Base-by-base conservation (phyloP, 2,113 vertebrate species). In the Spheniscus mendiculus region DNA sequence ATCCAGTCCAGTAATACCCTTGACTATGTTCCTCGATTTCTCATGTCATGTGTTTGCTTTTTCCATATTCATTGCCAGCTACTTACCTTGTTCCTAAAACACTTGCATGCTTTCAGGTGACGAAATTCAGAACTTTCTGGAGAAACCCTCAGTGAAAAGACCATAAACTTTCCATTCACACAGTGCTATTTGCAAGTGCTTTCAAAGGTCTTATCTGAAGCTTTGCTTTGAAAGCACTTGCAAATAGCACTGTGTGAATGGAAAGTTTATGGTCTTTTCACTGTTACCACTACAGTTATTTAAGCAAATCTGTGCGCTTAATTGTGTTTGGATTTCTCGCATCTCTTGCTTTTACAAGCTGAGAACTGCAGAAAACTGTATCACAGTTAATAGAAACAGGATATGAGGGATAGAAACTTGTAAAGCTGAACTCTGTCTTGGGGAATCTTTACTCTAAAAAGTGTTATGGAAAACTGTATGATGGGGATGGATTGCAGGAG, bases 11-110 rank as follows among this genome's bases (percentile, higher is more conserved):
- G 23, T 4, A 9, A 7, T 22, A 40, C 17, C 66, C 30, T 21
- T 2, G 21, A 7, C 29, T 5, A 0, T 5, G 18, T 8, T 16
- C 19, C 55, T 67, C 4, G 1, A 0, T 12, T 55, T 53, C 9
- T 23, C 42, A 0, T 27, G 1, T 4, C 5, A 0, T 4, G 3
- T 11, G 9, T 18, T 2, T 4, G 17, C 13, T 18, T 27, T 8
- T 10, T 59, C 56, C 8, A 0, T 49, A 1, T 32, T n/a, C 5
- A 0, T 32, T 40, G 18, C 12, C 12, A 19, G 34, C 30, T 36
- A 2, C 59, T 65, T 42, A 10, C 11, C 10, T 71, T 19, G 5
- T 27, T 66, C 29, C 40, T 36, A 5, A 50, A 71, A 23, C 15
- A 13, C 42, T 34, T 2, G 2, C 7, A 1, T 65, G 9, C 30